Conservation (phyloP, 2,888 invertebrate genomes). For the Fragum fragum region DNA sequence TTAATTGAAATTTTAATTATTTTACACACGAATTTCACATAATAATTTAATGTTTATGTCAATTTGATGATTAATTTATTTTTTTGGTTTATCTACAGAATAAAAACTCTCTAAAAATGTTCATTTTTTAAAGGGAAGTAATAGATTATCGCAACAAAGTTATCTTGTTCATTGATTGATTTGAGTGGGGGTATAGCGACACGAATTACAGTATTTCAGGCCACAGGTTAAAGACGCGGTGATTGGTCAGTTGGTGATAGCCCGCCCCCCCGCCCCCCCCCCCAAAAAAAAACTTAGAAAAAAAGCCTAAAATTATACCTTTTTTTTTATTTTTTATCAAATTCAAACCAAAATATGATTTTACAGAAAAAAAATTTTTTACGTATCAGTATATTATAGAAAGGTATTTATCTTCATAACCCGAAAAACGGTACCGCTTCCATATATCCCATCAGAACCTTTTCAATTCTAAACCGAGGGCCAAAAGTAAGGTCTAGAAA, state of each 20-base stretch:
- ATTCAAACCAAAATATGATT: not conserved
- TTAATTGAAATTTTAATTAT: too few relatives aligned
- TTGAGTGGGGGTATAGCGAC: too few relatives aligned
- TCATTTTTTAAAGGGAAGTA: too few relatives aligned
- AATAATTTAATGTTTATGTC: too few relatives aligned
- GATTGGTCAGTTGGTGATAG: not conserved
- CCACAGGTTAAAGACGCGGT: slow-evolving; percentile 15
- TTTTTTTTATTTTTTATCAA: slow-evolving; percentile 5
- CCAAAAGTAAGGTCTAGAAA: not conserved
- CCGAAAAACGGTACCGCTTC: not conserved
- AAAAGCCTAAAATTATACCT: not conserved
- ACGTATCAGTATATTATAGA: not conserved
- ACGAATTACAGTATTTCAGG: too few relatives aligned
- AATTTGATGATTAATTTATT: too few relatives aligned
- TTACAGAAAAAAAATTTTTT: not conserved
- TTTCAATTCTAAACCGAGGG: not conserved
- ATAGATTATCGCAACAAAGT: too few relatives aligned
- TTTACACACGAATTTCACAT: too few relatives aligned
- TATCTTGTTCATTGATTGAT: too few relatives aligned
- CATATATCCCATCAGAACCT: not conserved
- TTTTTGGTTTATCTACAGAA: too few relatives aligned
- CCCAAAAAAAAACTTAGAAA: not conserved
- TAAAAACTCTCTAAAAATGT: too few relatives aligned
- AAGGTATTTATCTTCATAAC: slow-evolving; percentile 4
- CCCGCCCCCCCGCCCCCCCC: not conserved